Conservation (phyloP, 1,140 invertebrate species). For the Drosophila fuyamai region DNA sequence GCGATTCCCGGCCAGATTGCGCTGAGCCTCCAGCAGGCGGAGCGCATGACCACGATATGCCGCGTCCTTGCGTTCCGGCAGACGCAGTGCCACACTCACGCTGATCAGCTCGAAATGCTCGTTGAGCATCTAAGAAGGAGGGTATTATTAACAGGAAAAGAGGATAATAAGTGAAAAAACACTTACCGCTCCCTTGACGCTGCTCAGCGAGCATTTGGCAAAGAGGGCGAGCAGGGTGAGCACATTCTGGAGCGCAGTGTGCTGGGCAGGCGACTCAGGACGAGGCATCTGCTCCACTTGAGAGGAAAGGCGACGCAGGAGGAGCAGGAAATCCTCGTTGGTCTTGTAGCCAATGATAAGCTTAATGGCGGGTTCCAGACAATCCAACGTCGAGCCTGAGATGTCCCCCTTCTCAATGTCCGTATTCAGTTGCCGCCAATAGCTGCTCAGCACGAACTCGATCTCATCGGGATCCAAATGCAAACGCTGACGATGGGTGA, state of each 20-base stretch:
- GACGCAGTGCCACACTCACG: slow-evolving; percentile 44
- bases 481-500: slow-evolving; percentile 66
- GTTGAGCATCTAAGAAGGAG: slow-evolving; percentile 71
- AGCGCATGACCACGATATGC: slow-evolving; percentile 33
- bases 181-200: slow-evolving; percentile 75
- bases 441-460: slow-evolving; percentile 70
- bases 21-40: slow-evolving; percentile 60
- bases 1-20: slow-evolving; percentile 62
- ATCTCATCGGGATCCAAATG: slow-evolving; percentile 79
- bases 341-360: slow-evolving; percentile 80
- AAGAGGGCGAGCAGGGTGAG: slow-evolving; percentile 57
- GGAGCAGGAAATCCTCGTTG: slow-evolving; percentile 74
- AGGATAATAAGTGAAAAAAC: too few relatives aligned
- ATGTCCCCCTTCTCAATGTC: slow-evolving; percentile 49
- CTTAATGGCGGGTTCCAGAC: slow-evolving; percentile 63
- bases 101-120: slow-evolving; percentile 75
- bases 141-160: neutral
- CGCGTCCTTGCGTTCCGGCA: slow-evolving; percentile 28
- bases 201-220: slow-evolving; percentile 74
- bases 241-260: slow-evolving; percentile 54
- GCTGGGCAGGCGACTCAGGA: slow-evolving; percentile 35
- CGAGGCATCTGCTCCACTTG: slow-evolving; percentile 49
- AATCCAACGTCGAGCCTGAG: slow-evolving; percentile 13
- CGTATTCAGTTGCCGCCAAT: slow-evolving; percentile 71
- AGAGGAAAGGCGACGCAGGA: slow-evolving; percentile 36